Evolutionary conservation across 1,140 invertebrate species (phyloP).

Genomic region (Drosophila suzukii): DNA sequence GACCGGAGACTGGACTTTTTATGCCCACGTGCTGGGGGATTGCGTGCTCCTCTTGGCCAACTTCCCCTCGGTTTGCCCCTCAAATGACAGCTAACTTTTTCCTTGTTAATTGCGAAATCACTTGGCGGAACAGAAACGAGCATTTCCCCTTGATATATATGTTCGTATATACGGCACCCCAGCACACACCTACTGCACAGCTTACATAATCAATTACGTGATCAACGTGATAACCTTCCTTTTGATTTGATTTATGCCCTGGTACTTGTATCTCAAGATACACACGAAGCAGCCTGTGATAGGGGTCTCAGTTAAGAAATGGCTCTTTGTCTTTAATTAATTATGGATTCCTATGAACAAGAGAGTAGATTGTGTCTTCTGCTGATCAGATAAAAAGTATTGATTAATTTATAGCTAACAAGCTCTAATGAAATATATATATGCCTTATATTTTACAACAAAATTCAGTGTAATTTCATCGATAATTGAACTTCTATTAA

Average conservation of each 20-base stretch:
- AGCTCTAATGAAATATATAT: not conserved
- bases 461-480: not conserved
- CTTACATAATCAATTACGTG: conserved; percentile 61
- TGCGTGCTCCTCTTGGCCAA: conserved; percentile 22
- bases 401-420: not conserved
- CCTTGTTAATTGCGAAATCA: conserved; percentile 79
- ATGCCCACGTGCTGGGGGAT: conserved; percentile 69
- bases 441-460: not conserved
- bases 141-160: conserved; percentile 7
- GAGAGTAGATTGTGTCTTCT: not conserved
- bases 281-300: not conserved
- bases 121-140: conserved; percentile 49
- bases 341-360: conserved; percentile 3
- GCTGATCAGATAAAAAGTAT: not conserved
- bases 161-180: not conserved
- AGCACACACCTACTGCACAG: conserved; percentile 10
- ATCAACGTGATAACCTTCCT: conserved; percentile 45
- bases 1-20: conserved; percentile 54
- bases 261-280: conserved; percentile 28
- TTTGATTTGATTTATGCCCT: conserved; percentile 50
- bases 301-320: not conserved
- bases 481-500: not conserved
- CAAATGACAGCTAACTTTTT: conserved; percentile 55
- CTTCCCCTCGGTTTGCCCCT: conserved; percentile 1
- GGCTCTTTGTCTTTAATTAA: conserved; percentile 14